A percentile compares a stretch with the other conserved stretches of the same genome.
Evolutionary conservation across 2,888 invertebrate genomes (phyloP).

Genomic region (Schizotus pectinicornis): DNA sequence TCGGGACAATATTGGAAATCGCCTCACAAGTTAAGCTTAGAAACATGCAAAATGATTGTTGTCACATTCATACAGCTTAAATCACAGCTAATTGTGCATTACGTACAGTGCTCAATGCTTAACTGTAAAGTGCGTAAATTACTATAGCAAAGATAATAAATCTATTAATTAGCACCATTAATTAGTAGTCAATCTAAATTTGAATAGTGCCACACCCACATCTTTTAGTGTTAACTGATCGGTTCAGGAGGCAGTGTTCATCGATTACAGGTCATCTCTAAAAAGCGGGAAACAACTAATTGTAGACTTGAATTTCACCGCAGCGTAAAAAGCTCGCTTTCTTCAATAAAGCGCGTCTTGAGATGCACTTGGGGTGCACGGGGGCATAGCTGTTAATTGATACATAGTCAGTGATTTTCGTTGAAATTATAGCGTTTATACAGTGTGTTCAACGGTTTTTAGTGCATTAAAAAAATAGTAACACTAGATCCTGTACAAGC

Average conservation of each 20-base stretch:
- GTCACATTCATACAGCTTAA: conserved; percentile 36
- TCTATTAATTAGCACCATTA: conserved; percentile 15
- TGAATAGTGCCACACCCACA: no score
- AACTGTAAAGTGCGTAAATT: conserved; percentile 12
- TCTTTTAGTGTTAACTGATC: no score
- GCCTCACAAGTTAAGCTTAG: conserved; percentile 27
- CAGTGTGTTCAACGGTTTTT: no score
- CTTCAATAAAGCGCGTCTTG: no score
- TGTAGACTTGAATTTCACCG: background rate
- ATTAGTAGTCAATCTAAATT: background rate
- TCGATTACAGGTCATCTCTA: background rate
- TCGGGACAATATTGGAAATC: conserved; percentile 13
- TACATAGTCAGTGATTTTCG: no score
- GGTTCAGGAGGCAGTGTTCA: no score
- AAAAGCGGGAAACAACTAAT: background rate
- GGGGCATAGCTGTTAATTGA: no score
- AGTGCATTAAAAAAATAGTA: background rate
- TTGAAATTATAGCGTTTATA: no score
- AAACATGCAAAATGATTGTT: conserved; percentile 43
- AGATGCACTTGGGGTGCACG: no score
- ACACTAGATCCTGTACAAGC: conserved; percentile 25
- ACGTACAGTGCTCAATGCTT: conserved; percentile 32
- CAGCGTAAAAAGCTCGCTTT: background rate
- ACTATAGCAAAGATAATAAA: conserved; percentile 7
- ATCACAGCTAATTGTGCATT: conserved; percentile 48